A percentile compares a stretch with the other conserved stretches of the same genome.
Conservation (phyloP, 2,888 invertebrate species). For the Drosophila fungiperda region DNA sequence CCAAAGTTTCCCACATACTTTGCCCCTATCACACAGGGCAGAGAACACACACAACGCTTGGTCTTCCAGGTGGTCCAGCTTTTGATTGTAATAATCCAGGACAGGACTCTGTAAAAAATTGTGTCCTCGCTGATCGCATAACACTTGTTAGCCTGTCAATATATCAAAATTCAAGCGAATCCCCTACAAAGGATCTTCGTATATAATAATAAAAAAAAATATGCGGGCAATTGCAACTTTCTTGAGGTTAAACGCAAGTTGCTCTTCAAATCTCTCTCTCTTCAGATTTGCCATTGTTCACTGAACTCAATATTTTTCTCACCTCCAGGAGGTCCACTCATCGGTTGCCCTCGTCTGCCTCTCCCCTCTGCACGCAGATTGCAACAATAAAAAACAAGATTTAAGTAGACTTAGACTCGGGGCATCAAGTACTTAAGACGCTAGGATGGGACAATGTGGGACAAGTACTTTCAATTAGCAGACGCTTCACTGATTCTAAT, state of each 20-base stretch:
- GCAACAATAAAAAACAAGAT: constrained; percentile 71
- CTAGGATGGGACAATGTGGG: constrained; percentile 48
- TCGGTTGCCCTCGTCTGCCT: constrained; percentile 59
- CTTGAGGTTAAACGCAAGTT: constrained; percentile 83
- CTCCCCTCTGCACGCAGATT: constrained; percentile 34
- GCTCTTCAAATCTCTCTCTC: constrained; percentile 30
- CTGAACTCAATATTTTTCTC: constrained; percentile 82
- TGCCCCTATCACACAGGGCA: constrained; percentile 50
- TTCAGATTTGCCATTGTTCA: constrained; percentile 41
- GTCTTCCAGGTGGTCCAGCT: constrained; percentile 72
- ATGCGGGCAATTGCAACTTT: constrained; percentile 80
- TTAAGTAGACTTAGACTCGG: constrained; percentile 69
- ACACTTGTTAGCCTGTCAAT: constrained; percentile 81
- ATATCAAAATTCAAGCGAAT: constrained; percentile 59
- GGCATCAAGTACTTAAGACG: constrained; percentile 67
- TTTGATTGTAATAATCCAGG: constrained; percentile 65
- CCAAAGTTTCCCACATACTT: constrained; percentile 64
- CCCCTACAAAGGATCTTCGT: constrained; percentile 34
- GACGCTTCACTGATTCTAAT: constrained; percentile 67
- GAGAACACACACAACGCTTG: constrained; percentile 74
- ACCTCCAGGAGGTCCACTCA: constrained; percentile 85
- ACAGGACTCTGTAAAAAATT: constrained; percentile 52
- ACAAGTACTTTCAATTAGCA: constrained; percentile 54
- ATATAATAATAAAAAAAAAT: constrained; percentile 26
- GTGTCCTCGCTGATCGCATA: constrained; percentile 72